Evolutionary conservation across 2,888 invertebrate species (phyloP), one percentile per base, ranked within the genome.

Genomic region (Tolmerus cingulatus): DNA sequence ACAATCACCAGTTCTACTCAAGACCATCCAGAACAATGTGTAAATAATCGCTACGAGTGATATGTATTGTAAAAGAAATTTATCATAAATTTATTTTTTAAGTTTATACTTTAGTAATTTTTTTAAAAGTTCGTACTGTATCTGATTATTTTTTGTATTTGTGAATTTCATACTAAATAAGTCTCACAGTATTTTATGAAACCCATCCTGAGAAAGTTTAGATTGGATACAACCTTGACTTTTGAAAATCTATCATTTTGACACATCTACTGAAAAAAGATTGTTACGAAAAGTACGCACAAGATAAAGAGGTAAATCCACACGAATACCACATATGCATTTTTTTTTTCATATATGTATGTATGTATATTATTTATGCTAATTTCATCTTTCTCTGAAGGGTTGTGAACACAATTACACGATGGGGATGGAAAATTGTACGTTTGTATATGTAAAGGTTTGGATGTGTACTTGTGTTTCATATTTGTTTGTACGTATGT

Each of bases 31-130:
- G 77, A 77, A 40, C 77, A 34, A 7, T 16, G 2, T 77, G 77
- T 40, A 77, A 30, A 77, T 40, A 77, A 77, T 30, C 77, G 9
- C 40, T 77, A 40, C 77, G 16, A 19, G 77, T 77, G 9, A 40
- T 34, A 34, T 77, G 34, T 77, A 77, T 34, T 77, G 77, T 77
- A 77, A 77, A 77, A 40, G 77, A 34, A 77, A 77, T 40, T 77
- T 40, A 14, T 77, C 9, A 40, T 77, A 40, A 37, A 34, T 37
- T 76, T 77, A 40, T 77, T 77, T n/a, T 77, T 77, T 40, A 19
- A 14, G 77, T 77, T 77, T n/a, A 77, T 40, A 77, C 77, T 66
- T 37, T 77, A 77, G 19, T 40, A 40, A 77, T 40, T 37, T 77
- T 66, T 12, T 27, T 66, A 66, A 66, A 66, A 66, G 19, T 66